Evolutionary conservation across 1,140 invertebrate species (phyloP), one percentile per base, ranked within the genome.

Genomic region (Acyrthosiphon pisum): DNA sequence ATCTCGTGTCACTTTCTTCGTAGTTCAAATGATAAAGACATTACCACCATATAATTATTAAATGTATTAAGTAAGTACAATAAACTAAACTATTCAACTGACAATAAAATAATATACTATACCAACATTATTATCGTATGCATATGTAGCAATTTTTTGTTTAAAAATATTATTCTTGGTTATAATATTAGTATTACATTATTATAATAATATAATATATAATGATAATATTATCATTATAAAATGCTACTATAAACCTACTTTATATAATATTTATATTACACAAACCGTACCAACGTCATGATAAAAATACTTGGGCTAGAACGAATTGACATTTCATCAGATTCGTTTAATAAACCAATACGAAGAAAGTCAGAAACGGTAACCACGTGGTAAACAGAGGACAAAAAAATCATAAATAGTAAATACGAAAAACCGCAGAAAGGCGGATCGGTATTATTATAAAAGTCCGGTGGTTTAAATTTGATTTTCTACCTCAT

Each of bases 401-500:
- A 37, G 30, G 1, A 50, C 18, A n/a, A 53, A 37, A 37, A 89
- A 53, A 37, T 53, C 37, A 89, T 53, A 35, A 89, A 53, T 35
- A 37, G 35, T 35, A 23, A 20, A 88, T 76, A n/a, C 60, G 18
- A 50, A 23, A 53, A 30, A 86, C 23, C 41, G 23, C 11, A 53
- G 22, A 89, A 53, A 53, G 46, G 46, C n/a, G 86, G 46, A 88
- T 48, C n/a, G 53, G 48, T 53, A 53, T 53, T 87, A 46, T 86
- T 41, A 86, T 53, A 83, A 1, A 20, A 92, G 48, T 92, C 91
- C 46, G 48, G 53, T 48, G n/a, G 23, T 53, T 92, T 50, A 92
- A 92, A 92, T 92, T 92, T 84, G 91, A 92, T 92, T 92, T 92
- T 81, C 91, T 92, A 44, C 76, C 46, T 84, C 37, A 35, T 14